Evolutionary conservation across 2,888 invertebrate genomes (phyloP), one percentile per base, ranked within the genome.

Genomic region (Dryadula phaetusa): DNA sequence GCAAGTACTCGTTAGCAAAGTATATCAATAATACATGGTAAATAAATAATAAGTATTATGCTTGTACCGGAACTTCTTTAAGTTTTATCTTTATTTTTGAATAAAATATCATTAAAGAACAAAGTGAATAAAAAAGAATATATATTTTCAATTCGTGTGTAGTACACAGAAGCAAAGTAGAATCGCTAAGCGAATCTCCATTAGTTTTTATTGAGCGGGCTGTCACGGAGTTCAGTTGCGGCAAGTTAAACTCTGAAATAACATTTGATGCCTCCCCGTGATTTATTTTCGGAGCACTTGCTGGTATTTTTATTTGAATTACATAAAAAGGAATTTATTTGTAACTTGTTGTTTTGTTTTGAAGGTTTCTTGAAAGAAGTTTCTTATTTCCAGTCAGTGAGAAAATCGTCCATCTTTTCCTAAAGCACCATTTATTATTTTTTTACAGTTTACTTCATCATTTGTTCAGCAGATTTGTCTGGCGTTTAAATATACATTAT

Each of bases 121-220:
- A 32, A 44, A 42, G 16, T 44, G 37, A 12, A 34, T 46, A n/a
- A 66, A 64, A 62, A 32, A 58, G 25, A 56, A 58, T 6, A 46
- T 54, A 34, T 69, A 60, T 65, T 58, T 61, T 16, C 47, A 54
- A 61, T 61, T 40, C 46, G 40, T 56, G 53, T 53, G 18, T 37
- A 37, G 34, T 52, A 58, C 54, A 44, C 8, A 32, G 60, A 46
- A 61, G 46, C 47, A 69, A 72, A 72, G 66, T 56, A 67, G 70
- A 71, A 65, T 73, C 75, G 72, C 73, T 79, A 81, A 85, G 83
- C 80, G 77, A 77, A 77, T 73, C 71, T 72, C 80, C 79, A 82
- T 85, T 84, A 80, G 78, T 83, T 87, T 87, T 85, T 83, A 86
- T 85, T 77, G 79, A 80, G 81, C 78, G 73, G 72, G 74, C 77